A percentile compares a stretch with the other conserved stretches of the same genome.
Conservation (phyloP, 2,888 invertebrate species). For the Tortrix viridana region DNA sequence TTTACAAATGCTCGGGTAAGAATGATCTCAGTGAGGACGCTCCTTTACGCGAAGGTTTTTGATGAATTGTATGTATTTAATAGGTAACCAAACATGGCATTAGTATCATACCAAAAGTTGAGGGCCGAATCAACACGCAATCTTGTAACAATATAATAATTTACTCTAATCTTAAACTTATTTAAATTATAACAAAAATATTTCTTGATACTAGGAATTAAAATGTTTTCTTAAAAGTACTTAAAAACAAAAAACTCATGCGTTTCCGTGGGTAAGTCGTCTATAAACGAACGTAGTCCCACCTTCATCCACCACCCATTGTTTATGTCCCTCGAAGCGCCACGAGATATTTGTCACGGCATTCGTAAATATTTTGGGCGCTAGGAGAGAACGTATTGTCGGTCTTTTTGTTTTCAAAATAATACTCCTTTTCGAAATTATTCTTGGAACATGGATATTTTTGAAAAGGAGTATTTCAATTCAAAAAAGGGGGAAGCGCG, state of each 20-base stretch:
- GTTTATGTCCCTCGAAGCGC: background rate
- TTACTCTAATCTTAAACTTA: conserved; percentile 1
- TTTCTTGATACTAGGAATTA: background rate
- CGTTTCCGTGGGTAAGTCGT: no score
- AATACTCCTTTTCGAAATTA: conserved; percentile 84
- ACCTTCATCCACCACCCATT: background rate
- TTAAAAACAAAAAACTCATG: background rate
- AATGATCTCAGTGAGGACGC: no score
- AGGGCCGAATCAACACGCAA: background rate
- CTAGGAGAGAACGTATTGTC: conserved; percentile 4
- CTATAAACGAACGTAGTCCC: no score
- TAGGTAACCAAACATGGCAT: no score
- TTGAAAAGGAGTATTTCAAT: conserved; percentile 86
- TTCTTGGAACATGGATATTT: conserved; percentile 70
- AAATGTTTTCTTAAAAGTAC: background rate
- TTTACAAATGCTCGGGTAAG: no score
- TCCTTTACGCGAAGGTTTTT: no score
- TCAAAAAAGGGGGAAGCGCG: conserved; percentile 91
- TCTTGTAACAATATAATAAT: background rate
- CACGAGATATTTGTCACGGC: background rate
- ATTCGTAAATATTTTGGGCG: conserved; percentile 6
- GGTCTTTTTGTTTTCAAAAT: conserved; percentile 10
- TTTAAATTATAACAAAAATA: conserved; percentile 3
- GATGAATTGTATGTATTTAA: no score
- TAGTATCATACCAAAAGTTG: no score